A percentile compares a stretch with the other conserved stretches of the same genome.
Conservation (phyloP, 2,888 invertebrate genomes). For the Scrobipalpa atriplicella region DNA sequence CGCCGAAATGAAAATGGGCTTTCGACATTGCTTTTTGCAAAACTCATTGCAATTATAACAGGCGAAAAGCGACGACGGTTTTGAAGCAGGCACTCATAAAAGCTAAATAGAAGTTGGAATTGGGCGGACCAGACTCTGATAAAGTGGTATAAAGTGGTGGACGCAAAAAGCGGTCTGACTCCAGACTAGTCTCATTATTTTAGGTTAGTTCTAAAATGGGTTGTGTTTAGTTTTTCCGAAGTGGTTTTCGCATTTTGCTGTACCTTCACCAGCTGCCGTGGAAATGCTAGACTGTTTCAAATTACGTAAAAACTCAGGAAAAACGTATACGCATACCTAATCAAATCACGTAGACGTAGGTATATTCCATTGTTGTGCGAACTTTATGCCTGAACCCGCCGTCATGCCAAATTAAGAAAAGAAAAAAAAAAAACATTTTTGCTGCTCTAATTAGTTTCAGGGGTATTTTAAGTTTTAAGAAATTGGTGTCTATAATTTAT, state of each 20-base stretch:
- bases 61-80: slow-evolving; percentile 26
- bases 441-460: no score
- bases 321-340: no score
- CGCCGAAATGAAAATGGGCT: slow-evolving; percentile 16
- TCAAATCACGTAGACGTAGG: no score
- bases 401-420: no score
- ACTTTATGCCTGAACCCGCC: no score
- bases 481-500: no score
- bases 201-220: slow-evolving; percentile 11
- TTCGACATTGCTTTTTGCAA: slow-evolving; percentile 19
- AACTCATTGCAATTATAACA: slow-evolving; percentile 23
- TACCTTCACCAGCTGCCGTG: not conserved
- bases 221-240: not conserved
- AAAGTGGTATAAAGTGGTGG: slow-evolving; percentile 20
- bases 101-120: slow-evolving; percentile 31
- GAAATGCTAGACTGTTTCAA: not conserved
- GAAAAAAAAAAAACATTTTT: no score
- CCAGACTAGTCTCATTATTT: slow-evolving; percentile 17
- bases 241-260: not conserved
- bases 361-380: no score
- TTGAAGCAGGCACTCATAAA: slow-evolving; percentile 50
- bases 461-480: no score
- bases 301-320: not conserved
- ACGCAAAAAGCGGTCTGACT: slow-evolving; percentile 17
- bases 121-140: slow-evolving; percentile 17